Conservation (phyloP, 2,888 invertebrate species). For the Epistrophe grossulariae region DNA sequence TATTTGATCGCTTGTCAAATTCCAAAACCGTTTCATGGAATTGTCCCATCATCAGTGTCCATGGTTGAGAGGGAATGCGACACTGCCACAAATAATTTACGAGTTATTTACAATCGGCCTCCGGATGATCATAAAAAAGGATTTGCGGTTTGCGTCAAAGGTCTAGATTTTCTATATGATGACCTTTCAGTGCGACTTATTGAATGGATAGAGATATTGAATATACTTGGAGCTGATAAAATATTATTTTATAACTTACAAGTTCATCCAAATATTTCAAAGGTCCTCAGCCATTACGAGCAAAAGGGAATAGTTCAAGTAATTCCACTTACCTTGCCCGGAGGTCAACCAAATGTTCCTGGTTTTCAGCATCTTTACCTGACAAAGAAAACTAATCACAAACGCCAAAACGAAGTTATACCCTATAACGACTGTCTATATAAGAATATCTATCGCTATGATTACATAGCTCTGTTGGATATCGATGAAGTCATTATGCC, state of each 20-base stretch:
- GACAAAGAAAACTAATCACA: constrained; percentile 95
- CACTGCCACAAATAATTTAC: constrained; percentile 92
- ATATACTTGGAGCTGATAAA: constrained; percentile 94
- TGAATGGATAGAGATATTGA: constrained; percentile 96
- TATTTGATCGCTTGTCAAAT: constrained; percentile 95
- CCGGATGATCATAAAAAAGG: constrained; percentile 87
- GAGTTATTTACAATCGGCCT: constrained; percentile 92
- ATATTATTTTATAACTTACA: constrained; percentile 95
- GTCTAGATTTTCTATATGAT: constrained; percentile 95
- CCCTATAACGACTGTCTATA: constrained; percentile 98
- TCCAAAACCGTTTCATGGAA: constrained; percentile 89
- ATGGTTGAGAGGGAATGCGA: constrained; percentile 94
- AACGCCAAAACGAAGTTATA: constrained; percentile 96
- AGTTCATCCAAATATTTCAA: constrained; percentile 96
- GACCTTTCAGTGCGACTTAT: constrained; percentile 94
- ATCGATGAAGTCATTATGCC: constrained; percentile 98
- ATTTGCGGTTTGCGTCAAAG: constrained; percentile 97
- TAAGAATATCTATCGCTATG: constrained; percentile 94
- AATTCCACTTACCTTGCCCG: constrained; percentile 93
- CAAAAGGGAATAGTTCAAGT: constrained; percentile 88
- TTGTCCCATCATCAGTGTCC: constrained; percentile 92
- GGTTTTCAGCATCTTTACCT: constrained; percentile 95
- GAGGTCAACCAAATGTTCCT: constrained; percentile 95
- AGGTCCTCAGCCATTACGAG: constrained; percentile 88
- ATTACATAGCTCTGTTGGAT: constrained; percentile 95